phyloP scores from a whole-genome alignment of 2,888 invertebrate genomes.

The Agriopis aurantiaria region DNA sequence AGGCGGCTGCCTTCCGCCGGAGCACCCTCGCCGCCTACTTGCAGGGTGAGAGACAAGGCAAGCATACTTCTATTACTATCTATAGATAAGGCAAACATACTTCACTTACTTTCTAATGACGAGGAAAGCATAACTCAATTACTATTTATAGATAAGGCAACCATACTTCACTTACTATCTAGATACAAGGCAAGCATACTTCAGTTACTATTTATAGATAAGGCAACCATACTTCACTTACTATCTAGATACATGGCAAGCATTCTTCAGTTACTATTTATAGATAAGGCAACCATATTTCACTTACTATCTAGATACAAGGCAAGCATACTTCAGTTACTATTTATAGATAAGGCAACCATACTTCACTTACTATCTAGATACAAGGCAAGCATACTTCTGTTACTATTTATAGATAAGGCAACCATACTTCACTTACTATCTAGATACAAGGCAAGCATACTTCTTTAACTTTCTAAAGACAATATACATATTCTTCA shows the following conservation, averaged over 20 bases:
- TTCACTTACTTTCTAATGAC: constrained; percentile 39
- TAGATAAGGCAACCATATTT: neutral
- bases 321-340: too few species aligned
- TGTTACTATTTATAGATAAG: neutral
- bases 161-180: neutral
- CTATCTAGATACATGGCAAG: constrained; percentile 62
- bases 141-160: neutral
- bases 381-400: constrained; percentile 87
- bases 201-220: neutral
- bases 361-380: constrained; percentile 48
- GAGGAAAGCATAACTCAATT: constrained; percentile 88
- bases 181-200: neutral
- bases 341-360: too few species aligned
- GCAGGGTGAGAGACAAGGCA: constrained; percentile 81
- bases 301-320: too few species aligned
- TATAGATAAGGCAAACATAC: neutral
- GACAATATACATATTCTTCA: too few species aligned
- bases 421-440: too few species aligned
- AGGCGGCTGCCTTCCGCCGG: constrained; percentile 94
- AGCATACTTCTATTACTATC: constrained; percentile 86
- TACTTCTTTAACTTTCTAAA: too few species aligned
- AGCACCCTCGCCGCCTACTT: constrained; percentile 87
- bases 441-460: constrained; percentile 49
- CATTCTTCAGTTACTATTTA: neutral
- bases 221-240: too few species aligned